Conservation (phyloP, 1,140 invertebrate species). For the Penaeus vannamei region DNA sequence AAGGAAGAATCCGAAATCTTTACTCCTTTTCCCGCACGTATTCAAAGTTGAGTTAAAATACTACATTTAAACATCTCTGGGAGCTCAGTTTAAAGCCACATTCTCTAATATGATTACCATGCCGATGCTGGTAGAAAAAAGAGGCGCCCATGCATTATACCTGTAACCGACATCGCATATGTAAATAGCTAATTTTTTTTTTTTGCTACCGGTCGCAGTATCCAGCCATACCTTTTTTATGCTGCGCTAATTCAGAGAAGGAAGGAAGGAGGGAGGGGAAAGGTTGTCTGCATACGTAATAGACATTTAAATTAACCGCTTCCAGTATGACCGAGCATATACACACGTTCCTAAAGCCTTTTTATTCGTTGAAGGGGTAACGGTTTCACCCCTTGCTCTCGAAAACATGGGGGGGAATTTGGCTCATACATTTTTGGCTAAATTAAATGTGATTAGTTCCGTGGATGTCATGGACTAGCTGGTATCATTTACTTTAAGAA, state of each 20-base stretch:
- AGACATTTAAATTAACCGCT: constrained; percentile 58
- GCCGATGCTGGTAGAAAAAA: too few species aligned
- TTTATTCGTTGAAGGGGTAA: constrained; percentile 10
- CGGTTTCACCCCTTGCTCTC: constrained; percentile 2
- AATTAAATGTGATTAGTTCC: too few species aligned
- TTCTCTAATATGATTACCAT: too few species aligned
- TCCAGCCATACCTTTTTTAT: constrained; percentile 42
- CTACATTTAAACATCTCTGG: too few species aligned
- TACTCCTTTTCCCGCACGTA: constrained; percentile 17
- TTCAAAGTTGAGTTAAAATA: not conserved
- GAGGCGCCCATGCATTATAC: too few species aligned
- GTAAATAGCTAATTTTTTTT: not conserved
- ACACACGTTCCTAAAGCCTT: constrained; percentile 4
- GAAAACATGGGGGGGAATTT: too few species aligned
- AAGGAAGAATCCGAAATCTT: constrained; percentile 5
- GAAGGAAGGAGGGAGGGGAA: not conserved
- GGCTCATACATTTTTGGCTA: too few species aligned
- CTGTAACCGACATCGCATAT: too few species aligned
- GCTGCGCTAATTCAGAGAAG: constrained; percentile 52
- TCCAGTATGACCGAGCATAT: constrained; percentile 39
- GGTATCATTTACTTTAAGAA: too few species aligned
- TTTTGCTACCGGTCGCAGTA: constrained; percentile 23
- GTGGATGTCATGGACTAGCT: too few species aligned
- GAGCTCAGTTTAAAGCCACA: too few species aligned
- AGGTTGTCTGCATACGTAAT: constrained; percentile 60